phyloP scores from a whole-genome alignment of 2,113 vertebrate species.

The Stomatorhinus ivindoensis region DNA sequence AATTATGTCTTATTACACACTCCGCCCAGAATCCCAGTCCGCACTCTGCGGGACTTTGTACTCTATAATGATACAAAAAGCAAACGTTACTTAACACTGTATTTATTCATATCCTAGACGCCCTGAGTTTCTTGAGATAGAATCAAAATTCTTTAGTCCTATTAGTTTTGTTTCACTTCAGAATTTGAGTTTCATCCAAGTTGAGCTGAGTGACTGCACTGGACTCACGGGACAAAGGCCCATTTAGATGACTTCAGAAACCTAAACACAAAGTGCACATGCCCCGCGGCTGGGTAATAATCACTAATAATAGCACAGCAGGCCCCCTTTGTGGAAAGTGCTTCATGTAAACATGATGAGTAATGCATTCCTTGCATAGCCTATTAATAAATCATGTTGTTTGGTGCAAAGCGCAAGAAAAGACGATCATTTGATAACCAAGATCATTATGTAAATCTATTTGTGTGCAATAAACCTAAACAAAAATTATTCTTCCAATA shows the following conservation, averaged over 20 bases:
- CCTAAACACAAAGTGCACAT: background rate
- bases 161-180: background rate
- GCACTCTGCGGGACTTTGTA: background rate
- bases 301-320: constrained; percentile 11
- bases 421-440: constrained; percentile 13
- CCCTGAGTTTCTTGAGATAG: background rate
- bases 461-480: constrained; percentile 14
- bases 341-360: constrained; percentile 17
- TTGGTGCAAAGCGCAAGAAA: constrained; percentile 3
- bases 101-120: background rate
- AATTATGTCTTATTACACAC: background rate
- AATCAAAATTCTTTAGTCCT: background rate
- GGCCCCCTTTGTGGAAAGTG: constrained; percentile 10
- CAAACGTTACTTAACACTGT: background rate
- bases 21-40: background rate
- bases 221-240: background rate
- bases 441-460: constrained; percentile 15
- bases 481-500: constrained; percentile 6
- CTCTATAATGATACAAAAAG: background rate
- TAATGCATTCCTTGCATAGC: background rate
- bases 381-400: constrained; percentile 24
- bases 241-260: background rate
- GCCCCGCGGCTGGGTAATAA: constrained; percentile 7
- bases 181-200: background rate
- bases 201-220: too few relatives aligned